Evolutionary conservation across 2,797 vertebrate species (phyloP), one percentile per base, ranked within the genome.

Genomic region (Helostoma temminkii): DNA sequence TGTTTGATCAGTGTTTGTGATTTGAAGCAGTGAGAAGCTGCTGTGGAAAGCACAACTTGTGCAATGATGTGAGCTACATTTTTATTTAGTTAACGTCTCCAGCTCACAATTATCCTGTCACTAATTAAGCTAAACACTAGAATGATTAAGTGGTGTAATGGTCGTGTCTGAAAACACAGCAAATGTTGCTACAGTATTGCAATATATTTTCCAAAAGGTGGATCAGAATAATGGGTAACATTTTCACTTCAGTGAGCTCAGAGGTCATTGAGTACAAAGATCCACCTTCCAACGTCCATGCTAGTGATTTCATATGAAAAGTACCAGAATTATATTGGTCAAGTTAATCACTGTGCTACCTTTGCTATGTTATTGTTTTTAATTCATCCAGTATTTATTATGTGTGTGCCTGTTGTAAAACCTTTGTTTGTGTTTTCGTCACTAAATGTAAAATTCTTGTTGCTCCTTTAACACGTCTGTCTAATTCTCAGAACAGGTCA

Each of bases 211-310:
- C 36, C 64, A 41, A 30, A 71, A 72, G 47, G 54, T 15, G 2
- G 50, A 34, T 59, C 46, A 59, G 57, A 77, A 77, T 66, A 66
- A 66, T 70, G 61, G 46, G 66, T 57, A 60, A 28, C 5, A 30
- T 37, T 58, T 37, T 24, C 15, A 19, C 41, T 63, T 67, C 53
- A 63, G 62, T 65, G 53, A 34, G 61, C 28, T 10, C 32, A 10
- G 18, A 59, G 19, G 37, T 18, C 39, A 28, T 1, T 28, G 21
- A 34, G 39, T 24, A 56, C 28, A 36, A 28, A 71, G 25, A n/a
- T 71, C 37, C 22, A 37, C 25, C 2, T 52, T 2, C 26, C 9
- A 6, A 37, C 36, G 3, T 37, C 6, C 6, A n/a, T 9, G 5
- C 18, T 42, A n/a, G 18, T n/a, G 5, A 42, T 2, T 42, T n/a